These are phyloP conservation scores for Ceriagrion tenellum DNA, from an alignment of 2,888 invertebrate genomes.

Conservation along the genomic window DNA sequence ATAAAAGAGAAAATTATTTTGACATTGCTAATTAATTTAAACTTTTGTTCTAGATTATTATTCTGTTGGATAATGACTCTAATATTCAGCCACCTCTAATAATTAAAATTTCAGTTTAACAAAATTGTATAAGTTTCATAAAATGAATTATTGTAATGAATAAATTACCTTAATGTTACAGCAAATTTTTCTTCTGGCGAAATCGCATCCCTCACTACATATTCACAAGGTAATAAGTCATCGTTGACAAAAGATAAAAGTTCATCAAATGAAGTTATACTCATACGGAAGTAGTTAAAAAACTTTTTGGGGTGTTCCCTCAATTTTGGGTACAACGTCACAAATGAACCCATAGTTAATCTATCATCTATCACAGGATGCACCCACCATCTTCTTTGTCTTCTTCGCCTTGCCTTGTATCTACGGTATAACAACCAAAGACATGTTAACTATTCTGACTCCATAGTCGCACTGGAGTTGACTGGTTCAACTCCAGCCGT, in stretches of 20 bases:
- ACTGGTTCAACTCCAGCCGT: too few relatives aligned
- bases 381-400: too few relatives aligned
- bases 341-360: conserved; percentile 64
- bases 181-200: conserved; percentile 73
- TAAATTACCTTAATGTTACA: conserved; percentile 69
- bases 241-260: conserved; percentile 73
- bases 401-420: too few relatives aligned
- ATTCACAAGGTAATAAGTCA: conserved; percentile 73
- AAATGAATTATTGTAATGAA: conserved; percentile 72
- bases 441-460: too few relatives aligned
- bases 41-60: too few relatives aligned
- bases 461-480: too few relatives aligned
- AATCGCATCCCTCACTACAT: conserved; percentile 71
- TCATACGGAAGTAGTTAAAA: conserved; percentile 74
- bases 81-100: too few relatives aligned
- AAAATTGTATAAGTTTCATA: conserved; percentile 73
- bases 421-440: too few relatives aligned
- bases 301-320: conserved; percentile 73
- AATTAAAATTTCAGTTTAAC: conserved; percentile 72
- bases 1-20: too few relatives aligned
- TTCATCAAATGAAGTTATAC: conserved; percentile 74
- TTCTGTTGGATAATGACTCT: too few relatives aligned
- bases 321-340: conserved; percentile 74
- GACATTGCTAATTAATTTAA: too few relatives aligned
- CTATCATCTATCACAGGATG: background rate